Evolutionary conservation across 1,140 invertebrate species (phyloP), one percentile per base, ranked within the genome.

Genomic region (Gryon sp.): DNA sequence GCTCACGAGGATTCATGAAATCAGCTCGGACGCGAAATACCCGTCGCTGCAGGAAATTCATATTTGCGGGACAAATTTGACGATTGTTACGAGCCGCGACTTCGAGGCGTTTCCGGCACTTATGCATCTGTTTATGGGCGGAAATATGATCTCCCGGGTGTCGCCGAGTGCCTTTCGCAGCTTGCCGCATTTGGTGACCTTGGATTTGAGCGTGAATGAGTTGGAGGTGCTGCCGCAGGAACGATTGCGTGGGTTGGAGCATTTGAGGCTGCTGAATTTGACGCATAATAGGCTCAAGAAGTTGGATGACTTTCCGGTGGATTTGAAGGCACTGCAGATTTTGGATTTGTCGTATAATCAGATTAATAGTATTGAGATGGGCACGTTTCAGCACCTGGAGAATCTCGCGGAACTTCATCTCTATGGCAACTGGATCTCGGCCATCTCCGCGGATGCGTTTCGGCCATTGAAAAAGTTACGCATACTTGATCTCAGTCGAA

Each of bases 261-360:
- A 93, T 53, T 88, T 96, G 22, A 87, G 93, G 34, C 82, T 93
- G 16, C 88, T 97, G 2, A 97, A 97, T 89, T 89, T 97, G 5
- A 95, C 95, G 1, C 92, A 93, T 69, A 98, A 98, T 84, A 91
- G 90, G 22, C 88, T 98, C 4, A 93, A 93, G 80, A 94, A 95
- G 75, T 87, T 97, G 1, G 95, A 96, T 84, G 93, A 95, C 70
- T 96, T 97, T 82, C 94, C 95, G 3, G 79, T 89, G 0, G 95
- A 97, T 84, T 87, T 97, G 12, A 92, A 92, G 41, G 92, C 92
- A 8, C 84, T 98, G 45, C 93, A 95, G 83, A 92, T 93, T 40
- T 89, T 96, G 32, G 95, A 97, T 84, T 84, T 97, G 7, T 96
- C 95, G 4, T 93, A 91, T 80, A 97, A 97, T 89, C 94, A 95